Conservation (phyloP, 2,113 vertebrate genomes). For the Sterna hirundo region DNA sequence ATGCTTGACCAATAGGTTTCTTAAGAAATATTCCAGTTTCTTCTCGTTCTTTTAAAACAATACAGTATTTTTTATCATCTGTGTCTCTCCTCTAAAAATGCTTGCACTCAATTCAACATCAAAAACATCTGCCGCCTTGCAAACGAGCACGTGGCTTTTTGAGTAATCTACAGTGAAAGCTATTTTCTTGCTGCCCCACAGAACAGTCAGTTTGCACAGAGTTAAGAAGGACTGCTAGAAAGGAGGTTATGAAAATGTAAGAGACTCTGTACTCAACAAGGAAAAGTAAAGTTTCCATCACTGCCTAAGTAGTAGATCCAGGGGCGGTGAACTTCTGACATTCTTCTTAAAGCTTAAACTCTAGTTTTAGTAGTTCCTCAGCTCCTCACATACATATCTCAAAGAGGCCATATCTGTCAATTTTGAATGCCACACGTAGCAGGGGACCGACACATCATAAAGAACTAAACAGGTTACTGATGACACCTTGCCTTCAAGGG, state of each 20-base stretch:
- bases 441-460: background rate
- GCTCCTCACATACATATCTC: rapidly evolving
- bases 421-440: background rate
- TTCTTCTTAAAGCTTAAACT: background rate
- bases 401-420: background rate
- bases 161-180: background rate
- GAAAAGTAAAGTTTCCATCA: background rate
- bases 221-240: background rate
- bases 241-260: background rate
- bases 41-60: background rate
- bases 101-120: background rate
- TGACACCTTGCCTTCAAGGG: background rate
- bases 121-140: background rate
- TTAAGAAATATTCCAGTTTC: background rate
- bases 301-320: background rate
- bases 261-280: background rate
- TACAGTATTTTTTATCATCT: background rate
- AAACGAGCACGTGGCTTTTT: background rate
- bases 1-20: background rate
- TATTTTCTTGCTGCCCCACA: background rate
- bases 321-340: background rate
- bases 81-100: background rate
- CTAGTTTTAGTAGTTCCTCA: background rate
- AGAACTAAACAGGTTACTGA: background rate
- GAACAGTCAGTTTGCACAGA: background rate